phyloP scores from a whole-genome alignment of 2,888 invertebrate genomes.

The Ochlodes sylvanus region DNA sequence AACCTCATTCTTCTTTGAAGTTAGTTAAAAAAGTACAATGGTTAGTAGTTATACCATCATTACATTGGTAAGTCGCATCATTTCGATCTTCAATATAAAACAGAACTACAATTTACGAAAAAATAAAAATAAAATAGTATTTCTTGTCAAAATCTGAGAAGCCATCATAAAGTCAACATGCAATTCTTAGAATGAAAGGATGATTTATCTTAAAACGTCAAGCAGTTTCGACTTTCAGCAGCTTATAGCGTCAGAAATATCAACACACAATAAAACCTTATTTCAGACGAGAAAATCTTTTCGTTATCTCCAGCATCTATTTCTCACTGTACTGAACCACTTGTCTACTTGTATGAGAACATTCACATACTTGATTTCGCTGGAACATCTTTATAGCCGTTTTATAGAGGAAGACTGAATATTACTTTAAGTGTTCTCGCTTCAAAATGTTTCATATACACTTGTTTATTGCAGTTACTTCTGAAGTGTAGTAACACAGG shows the following conservation, averaged over 20 bases:
- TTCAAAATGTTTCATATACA: conserved; percentile 31
- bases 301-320: conserved; percentile 31
- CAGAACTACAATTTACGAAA: no score
- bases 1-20: no score
- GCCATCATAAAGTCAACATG: no score
- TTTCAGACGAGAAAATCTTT: conserved; percentile 25
- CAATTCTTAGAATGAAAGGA: neutral
- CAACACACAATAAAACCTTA: conserved; percentile 17
- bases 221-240: neutral
- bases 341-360: conserved; percentile 38
- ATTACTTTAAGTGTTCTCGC: conserved; percentile 36
- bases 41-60: no score
- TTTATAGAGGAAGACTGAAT: conserved; percentile 53
- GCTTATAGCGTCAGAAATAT: neutral
- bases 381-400: conserved; percentile 57
- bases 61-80: no score
- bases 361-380: conserved; percentile 55
- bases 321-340: conserved; percentile 29
- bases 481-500: conserved; percentile 5
- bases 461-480: conserved; percentile 32
- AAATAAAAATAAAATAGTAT: no score
- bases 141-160: no score
- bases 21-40: no score
- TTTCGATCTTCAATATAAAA: no score
- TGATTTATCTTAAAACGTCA: neutral